Conservation (phyloP, 64 coral and sea anemone genomes). For the Montipora capricornis region DNA sequence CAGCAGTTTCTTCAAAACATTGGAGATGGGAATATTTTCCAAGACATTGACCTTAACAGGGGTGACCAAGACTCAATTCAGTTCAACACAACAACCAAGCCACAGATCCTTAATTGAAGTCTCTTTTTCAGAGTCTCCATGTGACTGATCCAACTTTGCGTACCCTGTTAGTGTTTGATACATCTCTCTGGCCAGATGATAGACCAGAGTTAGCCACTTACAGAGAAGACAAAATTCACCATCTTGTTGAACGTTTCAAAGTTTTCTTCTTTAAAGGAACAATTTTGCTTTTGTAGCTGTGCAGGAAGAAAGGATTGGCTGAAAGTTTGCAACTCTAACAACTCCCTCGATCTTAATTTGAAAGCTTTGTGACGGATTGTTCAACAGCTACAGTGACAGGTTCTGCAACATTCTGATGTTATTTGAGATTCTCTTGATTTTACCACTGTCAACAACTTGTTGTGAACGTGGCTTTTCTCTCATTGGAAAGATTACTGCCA, state of each 20-base stretch:
- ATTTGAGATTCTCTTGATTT: neutral
- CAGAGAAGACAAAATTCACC: neutral
- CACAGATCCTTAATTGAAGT: neutral
- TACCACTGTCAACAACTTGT: neutral
- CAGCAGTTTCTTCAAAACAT: neutral
- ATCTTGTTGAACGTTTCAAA: neutral
- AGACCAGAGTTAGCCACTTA: slow-evolving; percentile 34
- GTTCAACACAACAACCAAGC: neutral
- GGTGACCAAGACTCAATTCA: neutral
- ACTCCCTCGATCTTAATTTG: neutral
- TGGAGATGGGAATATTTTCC: neutral
- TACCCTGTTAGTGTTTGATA: slow-evolving; percentile 52
- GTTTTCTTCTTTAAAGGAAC: neutral
- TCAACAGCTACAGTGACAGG: neutral
- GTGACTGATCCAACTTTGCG: slow-evolving; percentile 45
- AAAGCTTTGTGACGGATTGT: slow-evolving; percentile 14
- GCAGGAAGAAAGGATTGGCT: neutral
- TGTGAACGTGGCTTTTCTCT: neutral
- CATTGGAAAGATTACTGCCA: neutral
- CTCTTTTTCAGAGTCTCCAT: slow-evolving; percentile 16
- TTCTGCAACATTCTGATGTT: neutral
- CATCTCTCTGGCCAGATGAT: slow-evolving; percentile 54
- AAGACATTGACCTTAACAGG: neutral
- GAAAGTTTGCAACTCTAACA: neutral
- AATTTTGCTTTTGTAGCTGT: slow-evolving; percentile 22